phyloP scores from a whole-genome alignment of 1,140 invertebrate genomes.

The Drosophila nebulosa region DNA sequence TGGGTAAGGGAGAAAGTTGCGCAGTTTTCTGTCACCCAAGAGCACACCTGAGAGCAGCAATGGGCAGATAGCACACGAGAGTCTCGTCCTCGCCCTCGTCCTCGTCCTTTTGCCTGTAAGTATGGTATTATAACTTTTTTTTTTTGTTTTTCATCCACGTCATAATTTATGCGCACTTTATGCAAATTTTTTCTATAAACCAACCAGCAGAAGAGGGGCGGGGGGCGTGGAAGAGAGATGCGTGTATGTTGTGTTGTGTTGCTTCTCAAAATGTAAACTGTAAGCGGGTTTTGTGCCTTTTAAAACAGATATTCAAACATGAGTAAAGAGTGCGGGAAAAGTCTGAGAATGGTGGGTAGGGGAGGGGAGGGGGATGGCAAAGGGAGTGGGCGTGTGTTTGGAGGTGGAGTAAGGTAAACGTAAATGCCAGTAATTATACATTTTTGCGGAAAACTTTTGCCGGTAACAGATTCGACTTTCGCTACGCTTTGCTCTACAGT shows the following conservation, averaged over 20 bases:
- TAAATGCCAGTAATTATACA: conserved; percentile 58
- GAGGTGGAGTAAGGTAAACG: conserved; percentile 13
- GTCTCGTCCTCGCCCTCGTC: conserved; percentile 6
- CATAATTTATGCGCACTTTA: conserved; percentile 62
- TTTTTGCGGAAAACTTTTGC: conserved; percentile 41
- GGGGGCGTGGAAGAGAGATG: background rate
- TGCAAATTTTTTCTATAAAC: conserved; percentile 55
- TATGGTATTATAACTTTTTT: conserved; percentile 61
- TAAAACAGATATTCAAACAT: conserved; percentile 51
- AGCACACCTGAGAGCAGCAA: conserved; percentile 52
- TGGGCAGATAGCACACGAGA: conserved; percentile 19
- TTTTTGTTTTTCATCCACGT: conserved; percentile 14
- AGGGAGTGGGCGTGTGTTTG: no score
- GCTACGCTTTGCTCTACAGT: background rate
- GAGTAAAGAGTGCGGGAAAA: background rate
- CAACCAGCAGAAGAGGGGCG: conserved; percentile 7
- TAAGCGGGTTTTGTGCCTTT: conserved; percentile 46
- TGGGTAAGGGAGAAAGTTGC: conserved; percentile 21
- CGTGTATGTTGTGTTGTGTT: background rate
- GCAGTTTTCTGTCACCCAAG: conserved; percentile 51
- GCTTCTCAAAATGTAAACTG: conserved; percentile 51
- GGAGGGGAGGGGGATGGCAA: background rate
- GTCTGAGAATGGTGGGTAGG: background rate
- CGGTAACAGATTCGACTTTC: conserved; percentile 30
- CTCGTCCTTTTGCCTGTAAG: conserved; percentile 35